Conservation (phyloP, 2,888 invertebrate species). For the Marronus borbonicus region DNA sequence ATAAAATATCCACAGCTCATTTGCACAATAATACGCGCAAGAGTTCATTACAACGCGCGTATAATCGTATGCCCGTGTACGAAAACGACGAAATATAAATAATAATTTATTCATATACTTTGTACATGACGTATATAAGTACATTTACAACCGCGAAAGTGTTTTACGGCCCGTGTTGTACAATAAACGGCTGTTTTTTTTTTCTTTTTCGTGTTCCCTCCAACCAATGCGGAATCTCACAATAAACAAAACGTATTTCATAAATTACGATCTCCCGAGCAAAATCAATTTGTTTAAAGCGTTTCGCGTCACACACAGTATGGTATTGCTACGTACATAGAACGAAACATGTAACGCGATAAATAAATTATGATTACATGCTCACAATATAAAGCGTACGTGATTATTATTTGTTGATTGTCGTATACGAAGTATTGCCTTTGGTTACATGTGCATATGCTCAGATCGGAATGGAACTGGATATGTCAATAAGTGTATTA, state of each 20-base stretch:
- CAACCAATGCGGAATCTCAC: neutral
- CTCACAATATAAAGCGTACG: constrained; percentile 3
- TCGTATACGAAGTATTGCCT: constrained; percentile 8
- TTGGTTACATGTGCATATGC: neutral
- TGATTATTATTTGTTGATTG: constrained; percentile 7
- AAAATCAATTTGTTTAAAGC: constrained; percentile 16
- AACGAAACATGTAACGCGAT: constrained; percentile 3
- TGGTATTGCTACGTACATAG: neutral
- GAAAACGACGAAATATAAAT: constrained; percentile 19
- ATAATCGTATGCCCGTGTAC: neutral
- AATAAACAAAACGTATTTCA: constrained; percentile 28
- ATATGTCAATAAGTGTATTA: constrained; percentile 14
- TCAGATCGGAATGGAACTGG: constrained; percentile 19
- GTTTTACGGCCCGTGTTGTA: neutral
- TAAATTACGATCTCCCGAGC: constrained; percentile 8
- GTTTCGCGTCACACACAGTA: neutral
- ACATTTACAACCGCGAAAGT: constrained; percentile 7
- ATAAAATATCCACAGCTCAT: neutral
- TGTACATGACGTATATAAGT: constrained; percentile 7
- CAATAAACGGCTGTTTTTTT: constrained; percentile 3
- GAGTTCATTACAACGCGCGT: too few relatives aligned
- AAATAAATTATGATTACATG: constrained; percentile 15
- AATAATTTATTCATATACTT: constrained; percentile 14
- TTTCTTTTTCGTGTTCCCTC: neutral
- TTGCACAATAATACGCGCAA: too few relatives aligned